Percentiles rank a stretch among this genome's conserved stretches.
These are phyloP conservation scores for Hemiprocne comata DNA, from an alignment of 2,113 vertebrate species.

Conservation along the genomic window DNA sequence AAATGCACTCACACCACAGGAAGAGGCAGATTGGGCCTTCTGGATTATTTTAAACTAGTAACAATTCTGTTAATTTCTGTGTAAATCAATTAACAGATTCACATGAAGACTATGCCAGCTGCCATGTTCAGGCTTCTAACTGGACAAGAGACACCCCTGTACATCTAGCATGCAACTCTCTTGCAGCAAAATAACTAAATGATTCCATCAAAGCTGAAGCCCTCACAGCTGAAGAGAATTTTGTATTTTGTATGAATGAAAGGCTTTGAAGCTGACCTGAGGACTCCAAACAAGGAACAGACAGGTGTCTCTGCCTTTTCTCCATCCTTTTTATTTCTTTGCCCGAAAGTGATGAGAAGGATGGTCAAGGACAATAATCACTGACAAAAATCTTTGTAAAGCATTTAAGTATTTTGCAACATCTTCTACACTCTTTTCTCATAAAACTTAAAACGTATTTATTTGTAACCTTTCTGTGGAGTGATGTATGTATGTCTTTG, in stretches of 20 bases:
- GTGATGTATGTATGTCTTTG: conserved; percentile 71
- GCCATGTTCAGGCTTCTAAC: conserved; percentile 99
- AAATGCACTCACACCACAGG: background rate
- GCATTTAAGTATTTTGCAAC: conserved; percentile 68
- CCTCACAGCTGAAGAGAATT: conserved; percentile 22
- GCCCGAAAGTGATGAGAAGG: conserved; percentile 54
- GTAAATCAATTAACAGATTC: conserved; percentile 82
- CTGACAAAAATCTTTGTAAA: conserved; percentile 58
- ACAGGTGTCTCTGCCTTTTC: conserved; percentile 58
- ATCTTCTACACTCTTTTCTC: conserved; percentile 60
- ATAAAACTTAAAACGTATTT: conserved; percentile 67
- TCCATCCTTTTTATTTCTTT: conserved; percentile 58
- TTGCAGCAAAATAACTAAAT: background rate
- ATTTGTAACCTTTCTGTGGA: conserved; percentile 76
- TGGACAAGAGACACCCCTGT: conserved; percentile 96
- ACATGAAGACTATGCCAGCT: conserved; percentile 99
- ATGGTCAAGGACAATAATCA: conserved; percentile 58
- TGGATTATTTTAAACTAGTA: background rate
- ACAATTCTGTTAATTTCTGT: background rate
- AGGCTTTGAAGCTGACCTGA: conserved; percentile 46
- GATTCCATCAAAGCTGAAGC: conserved; percentile 19
- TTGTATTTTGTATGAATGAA: conserved; percentile 64
- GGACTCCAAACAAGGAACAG: conserved; percentile 36
- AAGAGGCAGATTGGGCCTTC: background rate
- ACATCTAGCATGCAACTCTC: conserved; percentile 82